These are phyloP conservation scores for Rhabdornis inornatus DNA, from an alignment of 2,113 vertebrate species.

Conservation along the genomic window DNA sequence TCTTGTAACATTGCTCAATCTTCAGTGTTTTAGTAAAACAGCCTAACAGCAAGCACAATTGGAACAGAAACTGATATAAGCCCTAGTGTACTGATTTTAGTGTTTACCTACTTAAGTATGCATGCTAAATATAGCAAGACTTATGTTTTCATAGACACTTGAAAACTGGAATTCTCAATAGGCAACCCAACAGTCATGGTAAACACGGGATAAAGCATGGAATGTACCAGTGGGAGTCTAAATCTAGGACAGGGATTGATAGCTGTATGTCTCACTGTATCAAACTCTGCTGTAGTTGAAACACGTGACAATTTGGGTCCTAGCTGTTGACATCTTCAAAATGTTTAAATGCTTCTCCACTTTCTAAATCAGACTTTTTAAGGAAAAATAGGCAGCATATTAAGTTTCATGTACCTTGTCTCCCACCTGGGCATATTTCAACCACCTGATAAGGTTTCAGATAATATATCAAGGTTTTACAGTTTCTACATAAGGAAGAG, in stretches of 20 bases:
- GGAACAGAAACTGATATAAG: not conserved
- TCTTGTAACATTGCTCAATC: not conserved
- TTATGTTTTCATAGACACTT: not conserved
- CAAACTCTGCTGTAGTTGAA: not conserved
- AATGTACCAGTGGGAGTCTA: not conserved
- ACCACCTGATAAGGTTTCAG: not conserved
- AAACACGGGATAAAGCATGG: not conserved
- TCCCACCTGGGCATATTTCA: not conserved
- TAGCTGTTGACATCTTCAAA: not conserved
- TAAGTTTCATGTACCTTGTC: not conserved
- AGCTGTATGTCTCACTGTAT: not conserved
- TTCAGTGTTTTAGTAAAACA: not conserved
- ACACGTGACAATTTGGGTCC: not conserved
- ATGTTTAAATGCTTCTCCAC: not conserved
- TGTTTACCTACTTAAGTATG: not conserved
- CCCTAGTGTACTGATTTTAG: not conserved
- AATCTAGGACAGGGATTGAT: not conserved
- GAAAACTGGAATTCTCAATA: not conserved
- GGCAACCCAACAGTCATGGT: not conserved
- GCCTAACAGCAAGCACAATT: not conserved
- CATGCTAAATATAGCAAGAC: not conserved
- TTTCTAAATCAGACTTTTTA: not conserved
- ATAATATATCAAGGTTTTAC: not conserved
- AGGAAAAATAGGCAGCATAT: not conserved
- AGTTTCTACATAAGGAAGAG: not conserved